Conservation (phyloP, 2,888 invertebrate genomes). For the Heliconius sara region DNA sequence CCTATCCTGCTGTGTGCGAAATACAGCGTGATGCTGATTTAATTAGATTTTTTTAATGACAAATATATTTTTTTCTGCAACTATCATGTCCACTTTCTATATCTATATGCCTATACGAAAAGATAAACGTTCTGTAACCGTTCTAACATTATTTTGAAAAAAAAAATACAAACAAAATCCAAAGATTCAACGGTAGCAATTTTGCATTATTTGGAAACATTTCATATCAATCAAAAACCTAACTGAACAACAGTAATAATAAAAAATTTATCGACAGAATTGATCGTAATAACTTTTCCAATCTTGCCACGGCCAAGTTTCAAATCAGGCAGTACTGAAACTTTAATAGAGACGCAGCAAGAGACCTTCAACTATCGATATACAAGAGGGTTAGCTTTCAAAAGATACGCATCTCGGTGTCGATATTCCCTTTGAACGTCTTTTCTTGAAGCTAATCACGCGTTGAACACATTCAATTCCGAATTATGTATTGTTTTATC, state of each 20-base stretch:
- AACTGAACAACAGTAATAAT: background rate
- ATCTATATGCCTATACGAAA: no score
- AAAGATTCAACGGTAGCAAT: background rate
- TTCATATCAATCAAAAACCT: background rate
- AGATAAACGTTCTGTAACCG: background rate
- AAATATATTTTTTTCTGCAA: no score
- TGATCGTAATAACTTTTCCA: slow-evolving; percentile 21
- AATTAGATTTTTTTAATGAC: no score
- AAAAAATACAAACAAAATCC: background rate
- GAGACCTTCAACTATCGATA: background rate
- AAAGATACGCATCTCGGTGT: slow-evolving; percentile 10
- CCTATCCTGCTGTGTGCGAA: no score
- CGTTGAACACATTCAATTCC: slow-evolving; percentile 6
- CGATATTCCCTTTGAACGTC: slow-evolving; percentile 12
- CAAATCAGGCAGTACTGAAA: slow-evolving; percentile 2
- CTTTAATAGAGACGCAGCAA: slow-evolving; percentile 2
- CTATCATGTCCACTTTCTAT: no score
- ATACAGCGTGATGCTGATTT: no score
- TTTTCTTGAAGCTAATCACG: slow-evolving; percentile 8
- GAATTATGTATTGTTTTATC: slow-evolving; percentile 3
- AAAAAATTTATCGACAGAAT: background rate
- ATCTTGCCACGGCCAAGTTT: slow-evolving; percentile 13
- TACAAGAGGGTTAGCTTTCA: background rate
- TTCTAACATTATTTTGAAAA: background rate
- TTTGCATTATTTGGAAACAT: background rate